Percentiles rank a stretch among this genome's conserved stretches.
Evolutionary conservation across 1,140 invertebrate genomes (phyloP).

Genomic region (Oryzaephilus surinamensis): DNA sequence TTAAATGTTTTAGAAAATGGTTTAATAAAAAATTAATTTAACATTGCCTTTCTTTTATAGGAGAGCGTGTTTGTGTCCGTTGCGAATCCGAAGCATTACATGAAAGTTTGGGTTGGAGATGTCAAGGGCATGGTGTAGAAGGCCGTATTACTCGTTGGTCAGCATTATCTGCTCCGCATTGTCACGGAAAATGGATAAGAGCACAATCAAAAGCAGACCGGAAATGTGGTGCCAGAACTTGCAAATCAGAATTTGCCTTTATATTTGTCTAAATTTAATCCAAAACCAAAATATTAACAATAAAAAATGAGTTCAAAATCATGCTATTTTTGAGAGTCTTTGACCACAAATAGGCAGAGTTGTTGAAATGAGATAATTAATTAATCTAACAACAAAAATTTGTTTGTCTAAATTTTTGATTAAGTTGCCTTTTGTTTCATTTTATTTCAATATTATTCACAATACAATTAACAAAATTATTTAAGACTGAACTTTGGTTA

Average conservation of each 20-base stretch:
- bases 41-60: constrained; percentile 35
- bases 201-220: constrained; percentile 46
- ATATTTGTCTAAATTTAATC: constrained; percentile 49
- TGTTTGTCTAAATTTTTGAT: not conserved
- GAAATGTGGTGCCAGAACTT: constrained; percentile 38
- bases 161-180: constrained; percentile 62
- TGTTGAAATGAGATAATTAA: too few species aligned
- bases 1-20: too few species aligned
- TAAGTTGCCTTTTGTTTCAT: not conserved
- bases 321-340: not conserved
- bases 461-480: constrained; percentile 1
- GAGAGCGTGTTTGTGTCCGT: constrained; percentile 58
- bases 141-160: constrained; percentile 64
- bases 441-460: constrained; percentile 1
- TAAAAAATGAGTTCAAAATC: not conserved
- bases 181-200: constrained; percentile 75
- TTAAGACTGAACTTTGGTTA: constrained; percentile 5
- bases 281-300: not conserved
- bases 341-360: not conserved
- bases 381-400: too few species aligned
- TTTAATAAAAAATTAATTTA: too few species aligned
- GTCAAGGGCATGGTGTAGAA: constrained; percentile 63
- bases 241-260: constrained; percentile 49
- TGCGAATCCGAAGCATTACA: constrained; percentile 67
- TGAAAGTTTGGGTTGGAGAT: constrained; percentile 60